These are phyloP conservation scores for Piliocolobus tephrosceles DNA, from an alignment of 2,113 vertebrate genomes.

Conservation along the genomic window DNA sequence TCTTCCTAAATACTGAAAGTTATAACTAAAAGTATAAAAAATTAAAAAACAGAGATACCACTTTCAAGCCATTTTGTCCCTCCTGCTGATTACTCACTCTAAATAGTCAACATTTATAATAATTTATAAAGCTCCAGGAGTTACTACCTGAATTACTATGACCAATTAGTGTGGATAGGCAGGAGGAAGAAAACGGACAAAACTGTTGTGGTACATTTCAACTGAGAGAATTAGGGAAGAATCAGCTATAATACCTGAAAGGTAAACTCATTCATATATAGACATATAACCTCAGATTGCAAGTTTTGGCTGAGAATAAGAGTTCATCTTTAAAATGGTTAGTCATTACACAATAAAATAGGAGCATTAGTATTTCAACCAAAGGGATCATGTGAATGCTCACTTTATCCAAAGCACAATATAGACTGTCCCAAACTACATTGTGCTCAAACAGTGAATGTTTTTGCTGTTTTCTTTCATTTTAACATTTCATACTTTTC, in stretches of 20 bases:
- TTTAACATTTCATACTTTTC: constrained; percentile 63
- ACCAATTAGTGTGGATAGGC: constrained; percentile 83
- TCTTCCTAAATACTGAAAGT: constrained; percentile 68
- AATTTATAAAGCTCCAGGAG: background rate
- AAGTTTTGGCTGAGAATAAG: constrained; percentile 89
- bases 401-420: constrained; percentile 79
- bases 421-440: constrained; percentile 87
- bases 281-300: constrained; percentile 73
- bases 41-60: constrained; percentile 68
- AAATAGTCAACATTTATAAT: constrained; percentile 77
- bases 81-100: constrained; percentile 82
- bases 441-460: constrained; percentile 70
- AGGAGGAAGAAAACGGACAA: constrained; percentile 84
- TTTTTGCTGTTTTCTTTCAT: constrained; percentile 84
- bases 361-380: constrained; percentile 93
- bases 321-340: constrained; percentile 89
- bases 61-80: constrained; percentile 83
- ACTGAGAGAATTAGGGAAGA: constrained; percentile 63
- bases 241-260: constrained; percentile 85
- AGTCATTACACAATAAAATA: constrained; percentile 87
- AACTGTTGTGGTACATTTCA: constrained; percentile 68
- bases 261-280: constrained; percentile 80
- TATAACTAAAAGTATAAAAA: background rate
- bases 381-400: constrained; percentile 91
- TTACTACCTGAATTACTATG: constrained; percentile 48